These are phyloP conservation scores for Eueremaeus valkanovi DNA, from an alignment of 2,888 invertebrate species.

Conservation along the genomic window DNA sequence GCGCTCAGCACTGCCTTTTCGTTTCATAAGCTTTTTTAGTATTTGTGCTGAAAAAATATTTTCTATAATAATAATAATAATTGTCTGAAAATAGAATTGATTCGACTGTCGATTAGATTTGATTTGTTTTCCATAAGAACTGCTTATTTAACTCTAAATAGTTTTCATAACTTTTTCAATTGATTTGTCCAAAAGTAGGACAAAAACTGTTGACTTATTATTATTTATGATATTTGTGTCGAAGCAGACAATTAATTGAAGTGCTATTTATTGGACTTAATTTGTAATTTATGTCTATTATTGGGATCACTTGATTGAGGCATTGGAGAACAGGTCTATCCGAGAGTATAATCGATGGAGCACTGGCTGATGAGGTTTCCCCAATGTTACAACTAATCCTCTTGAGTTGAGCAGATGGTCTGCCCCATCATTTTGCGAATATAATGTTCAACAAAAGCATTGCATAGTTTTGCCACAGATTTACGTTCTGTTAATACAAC, in stretches of 20 bases:
- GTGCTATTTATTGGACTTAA: constrained; percentile 24
- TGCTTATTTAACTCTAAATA: too few species aligned
- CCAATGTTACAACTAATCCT: constrained; percentile 23
- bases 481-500: constrained; percentile 24
- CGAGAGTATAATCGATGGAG: background rate
- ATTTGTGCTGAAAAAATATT: background rate
- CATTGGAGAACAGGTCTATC: constrained; percentile 15
- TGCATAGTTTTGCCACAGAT: constrained; percentile 27
- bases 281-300: constrained; percentile 18
- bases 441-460: constrained; percentile 16
- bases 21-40: background rate
- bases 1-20: background rate
- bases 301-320: constrained; percentile 31
- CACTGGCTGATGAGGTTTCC: constrained; percentile 31
- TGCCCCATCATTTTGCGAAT: constrained; percentile 29
- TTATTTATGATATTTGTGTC: background rate
- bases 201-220: too few species aligned
- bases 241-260: constrained; percentile 1
- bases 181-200: too few species aligned
- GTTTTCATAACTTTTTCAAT: too few species aligned
- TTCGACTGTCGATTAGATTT: background rate
- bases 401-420: constrained; percentile 36
- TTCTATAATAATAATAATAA: background rate
- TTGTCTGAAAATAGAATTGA: background rate
- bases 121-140: background rate